Evolutionary conservation across 2,797 vertebrate species (phyloP).

Genomic region (Phyllotis vaccarum): DNA sequence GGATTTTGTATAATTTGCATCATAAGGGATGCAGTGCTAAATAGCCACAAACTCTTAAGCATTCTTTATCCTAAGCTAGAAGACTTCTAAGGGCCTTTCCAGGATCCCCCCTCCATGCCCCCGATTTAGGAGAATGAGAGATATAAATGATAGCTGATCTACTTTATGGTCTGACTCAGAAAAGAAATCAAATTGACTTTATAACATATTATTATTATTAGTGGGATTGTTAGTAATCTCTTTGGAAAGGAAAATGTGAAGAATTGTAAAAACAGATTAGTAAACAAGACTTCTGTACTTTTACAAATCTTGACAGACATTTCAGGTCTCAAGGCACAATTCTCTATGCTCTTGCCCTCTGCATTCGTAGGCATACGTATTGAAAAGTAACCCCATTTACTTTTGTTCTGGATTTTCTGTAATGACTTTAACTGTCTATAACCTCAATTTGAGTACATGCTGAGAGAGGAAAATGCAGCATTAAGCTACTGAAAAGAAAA

Average conservation of each 20-base stretch:
- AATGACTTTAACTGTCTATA: background rate
- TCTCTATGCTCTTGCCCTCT: background rate
- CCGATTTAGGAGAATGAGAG: background rate
- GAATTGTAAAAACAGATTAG: background rate
- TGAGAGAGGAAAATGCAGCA: background rate
- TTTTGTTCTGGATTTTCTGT: background rate
- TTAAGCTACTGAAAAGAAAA: background rate
- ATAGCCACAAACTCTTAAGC: background rate
- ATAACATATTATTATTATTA: background rate
- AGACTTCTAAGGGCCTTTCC: background rate
- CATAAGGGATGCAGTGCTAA: background rate
- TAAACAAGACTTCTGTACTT: background rate
- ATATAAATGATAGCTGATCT: background rate
- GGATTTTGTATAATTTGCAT: background rate
- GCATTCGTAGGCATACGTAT: background rate
- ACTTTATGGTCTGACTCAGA: slow-evolving; percentile 15
- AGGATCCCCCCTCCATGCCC: background rate
- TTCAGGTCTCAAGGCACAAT: slow-evolving; percentile 3
- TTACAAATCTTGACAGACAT: slow-evolving; percentile 3
- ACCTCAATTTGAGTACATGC: background rate
- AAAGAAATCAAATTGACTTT: background rate
- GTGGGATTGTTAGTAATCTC: background rate
- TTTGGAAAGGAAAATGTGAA: background rate
- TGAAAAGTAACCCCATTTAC: background rate
- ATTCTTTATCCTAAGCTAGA: background rate